phyloP scores from a whole-genome alignment of 1,140 invertebrate genomes.

The Nasonia giraulti region DNA sequence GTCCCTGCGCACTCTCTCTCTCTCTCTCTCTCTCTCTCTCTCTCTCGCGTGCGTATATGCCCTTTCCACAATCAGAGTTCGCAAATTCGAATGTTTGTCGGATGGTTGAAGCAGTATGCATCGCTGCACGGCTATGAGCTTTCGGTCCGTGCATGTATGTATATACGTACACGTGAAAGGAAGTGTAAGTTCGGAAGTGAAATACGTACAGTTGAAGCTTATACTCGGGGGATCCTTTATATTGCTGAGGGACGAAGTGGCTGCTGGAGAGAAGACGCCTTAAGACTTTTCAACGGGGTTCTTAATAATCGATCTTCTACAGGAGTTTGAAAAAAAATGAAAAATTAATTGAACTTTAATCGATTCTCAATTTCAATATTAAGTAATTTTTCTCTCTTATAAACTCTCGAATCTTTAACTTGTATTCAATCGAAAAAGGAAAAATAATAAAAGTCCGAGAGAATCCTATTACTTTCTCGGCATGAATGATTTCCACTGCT shows the following conservation, averaged over 20 bases:
- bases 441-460: neutral
- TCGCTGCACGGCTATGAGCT: neutral
- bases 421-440: neutral
- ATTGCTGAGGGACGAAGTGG: neutral
- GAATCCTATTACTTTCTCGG: neutral
- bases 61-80: neutral
- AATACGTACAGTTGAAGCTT: neutral
- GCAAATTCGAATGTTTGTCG: neutral
- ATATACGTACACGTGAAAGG: neutral
- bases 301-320: no score
- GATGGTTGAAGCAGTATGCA: neutral
- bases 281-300: no score
- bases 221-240: neutral
- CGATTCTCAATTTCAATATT: no score
- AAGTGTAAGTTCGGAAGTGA: neutral
- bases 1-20: constrained; percentile 6
- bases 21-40: neutral
- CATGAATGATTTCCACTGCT: neutral
- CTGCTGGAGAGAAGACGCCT: no score
- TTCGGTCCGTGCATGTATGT: neutral
- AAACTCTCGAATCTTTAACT: no score
- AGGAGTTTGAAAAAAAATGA: no score
- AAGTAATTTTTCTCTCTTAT: no score
- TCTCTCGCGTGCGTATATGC: neutral
- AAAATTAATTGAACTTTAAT: no score